Evolutionary conservation across 2,797 vertebrate genomes (phyloP), one percentile per base, ranked within the genome.

Genomic region (Malurus splendens): DNA sequence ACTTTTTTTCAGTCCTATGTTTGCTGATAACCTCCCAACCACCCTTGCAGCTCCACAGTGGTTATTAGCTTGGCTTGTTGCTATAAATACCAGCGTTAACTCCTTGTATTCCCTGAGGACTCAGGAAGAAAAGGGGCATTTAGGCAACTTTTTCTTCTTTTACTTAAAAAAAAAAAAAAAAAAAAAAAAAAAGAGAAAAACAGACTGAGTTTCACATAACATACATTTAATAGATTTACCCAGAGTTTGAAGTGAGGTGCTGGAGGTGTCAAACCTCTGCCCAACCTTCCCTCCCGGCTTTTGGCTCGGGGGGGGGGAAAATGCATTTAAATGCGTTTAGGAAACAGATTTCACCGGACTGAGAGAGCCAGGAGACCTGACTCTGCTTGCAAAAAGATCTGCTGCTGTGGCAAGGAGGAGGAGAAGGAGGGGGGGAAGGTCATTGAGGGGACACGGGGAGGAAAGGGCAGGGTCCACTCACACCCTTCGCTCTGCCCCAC

Each of bases 41-140:
- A 5, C 59, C 74, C 65, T 76, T 68, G 52, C 62, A 68, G 72
- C 90, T 75, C 90, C 20, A 1, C 57, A 52, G 92, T 86, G 81
- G 74, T 94, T 95, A 94, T 95, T 90, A 94, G 89, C 68, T 60
- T 24, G 44, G 62, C 78, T 78, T 81, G 84, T 62, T 90, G 62
- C 84, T 93, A 93, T 90, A 94, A 94, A 94, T 89, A 87, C 75
- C 65, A 36, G 51, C 2, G 2, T 93, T 94, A 96, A 95, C 93
- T 88, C 92, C 62, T 92, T 93, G 73, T 76, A 76, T 83, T 90
- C 91, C 87, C 76, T 0, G 2, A 70, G 67, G 90, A 71, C 27
- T 0, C 0, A 52, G 65, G 74, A 88, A 86, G 65, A 94, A 94
- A 87, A 73, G 73, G 41, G 25, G 48, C 20, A 68, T 90, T 94